Base-by-base conservation (phyloP, 1,140 invertebrate genomes). In the Stenopsyche tienmushanensis region DNA sequence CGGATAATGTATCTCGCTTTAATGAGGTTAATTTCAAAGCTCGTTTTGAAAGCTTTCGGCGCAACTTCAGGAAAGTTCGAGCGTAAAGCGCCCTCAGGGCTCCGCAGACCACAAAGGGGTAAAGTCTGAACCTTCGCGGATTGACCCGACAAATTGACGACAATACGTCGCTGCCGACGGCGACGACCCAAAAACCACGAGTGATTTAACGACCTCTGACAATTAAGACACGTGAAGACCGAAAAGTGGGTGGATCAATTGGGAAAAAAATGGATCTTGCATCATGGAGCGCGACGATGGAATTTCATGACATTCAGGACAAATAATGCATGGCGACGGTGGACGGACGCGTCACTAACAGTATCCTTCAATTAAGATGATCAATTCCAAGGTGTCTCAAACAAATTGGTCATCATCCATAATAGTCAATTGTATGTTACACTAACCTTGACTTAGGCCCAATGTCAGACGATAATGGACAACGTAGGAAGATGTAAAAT, bases 1-100 rank as follows among this genome's bases (percentile, higher is more conserved):
- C 52, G 39, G 52, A 54, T 54, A 54, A 54, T 29, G 52, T 54
- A 54, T 54, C 52, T 34, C 52, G 29, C 54, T 57, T 57, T 57
- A 57, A 57, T 21, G 54, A 57, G 29, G 39, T 39, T 41, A 42
- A 57, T 57, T 57, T 42, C 5, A 21, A 39, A 57, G 42, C 39
- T 57, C 54, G 54, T 57, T 41, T 57, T 54, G 52, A n/a, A n/a
- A 29, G 52, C 52, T 54, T 54, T 54, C 52, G 39, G 52, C 52
- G 25, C 29, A 54, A 54, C 52, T 54, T 54, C 39, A 34, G 15
- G 39, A 52, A 52, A 54, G 52, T 54, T 54, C 52, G n/a, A 29
- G 52, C 29, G 52, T 29, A 25, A 54, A 34, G 29, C 21, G 52
- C 52, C 25, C 52, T 29, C 52, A 25, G 25, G 52, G 52, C 25